These are phyloP conservation scores for Byasa hedistus DNA, from an alignment of 2,888 invertebrate genomes.

Conservation along the genomic window DNA sequence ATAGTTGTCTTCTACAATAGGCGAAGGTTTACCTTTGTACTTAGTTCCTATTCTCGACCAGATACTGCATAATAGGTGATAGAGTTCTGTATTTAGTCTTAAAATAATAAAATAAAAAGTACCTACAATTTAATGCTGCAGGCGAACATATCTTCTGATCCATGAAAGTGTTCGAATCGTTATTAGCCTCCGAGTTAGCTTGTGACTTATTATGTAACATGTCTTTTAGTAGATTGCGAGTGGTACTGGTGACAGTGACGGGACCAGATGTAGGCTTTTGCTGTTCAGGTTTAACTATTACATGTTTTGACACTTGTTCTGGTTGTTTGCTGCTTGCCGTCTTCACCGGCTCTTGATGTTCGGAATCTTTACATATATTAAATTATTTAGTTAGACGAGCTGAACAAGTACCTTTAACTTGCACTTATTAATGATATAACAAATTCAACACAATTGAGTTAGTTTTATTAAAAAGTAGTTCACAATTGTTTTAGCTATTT, in stretches of 20 bases:
- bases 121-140: constrained; percentile 56
- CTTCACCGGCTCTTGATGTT: constrained; percentile 40
- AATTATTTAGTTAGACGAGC: background rate
- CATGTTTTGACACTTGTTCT: constrained; percentile 3
- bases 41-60: no score
- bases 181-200: constrained; percentile 42
- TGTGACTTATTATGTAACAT: constrained; percentile 52
- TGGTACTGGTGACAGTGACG: constrained; percentile 37
- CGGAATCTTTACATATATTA: constrained; percentile 39
- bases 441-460: background rate
- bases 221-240: constrained; percentile 58
- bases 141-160: constrained; percentile 71
- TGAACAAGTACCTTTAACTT: background rate
- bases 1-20: no score
- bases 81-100: background rate
- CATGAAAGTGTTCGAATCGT: constrained; percentile 59
- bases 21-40: no score
- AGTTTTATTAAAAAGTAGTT: no score
- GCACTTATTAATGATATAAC: background rate
- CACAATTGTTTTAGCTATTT: no score
- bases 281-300: background rate
- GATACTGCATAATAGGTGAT: background rate
- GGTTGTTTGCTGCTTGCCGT: constrained; percentile 23
- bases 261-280: constrained; percentile 12
- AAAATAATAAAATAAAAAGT: constrained; percentile 2